Base-by-base conservation (phyloP, 2,888 invertebrate genomes). In the Phengaris arion region DNA sequence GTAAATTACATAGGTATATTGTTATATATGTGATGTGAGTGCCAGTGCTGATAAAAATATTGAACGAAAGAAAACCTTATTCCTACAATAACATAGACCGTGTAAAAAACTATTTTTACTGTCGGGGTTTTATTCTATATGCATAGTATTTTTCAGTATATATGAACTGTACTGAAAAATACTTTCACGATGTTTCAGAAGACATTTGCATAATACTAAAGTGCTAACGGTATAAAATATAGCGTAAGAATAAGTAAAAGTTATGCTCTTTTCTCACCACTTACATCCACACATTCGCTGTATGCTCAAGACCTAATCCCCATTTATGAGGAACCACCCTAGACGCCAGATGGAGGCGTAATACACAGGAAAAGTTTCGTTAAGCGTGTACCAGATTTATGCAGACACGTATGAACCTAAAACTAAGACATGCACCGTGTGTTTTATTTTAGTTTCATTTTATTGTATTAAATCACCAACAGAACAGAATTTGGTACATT, bases 281-380 rank as follows among this genome's bases (percentile, higher is more conserved):
- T 59, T 22, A 15, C 59, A 59, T 59, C 46, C 48, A 69, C 69
- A 48, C 35, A 12, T n/a, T 48, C 52, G 52, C 72, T 72, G 35
- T 72, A 54, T 54, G 52, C 72, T 72, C 52, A 12, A 72, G 72
- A 72, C 72, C 72, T 72, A 72, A 72, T 72, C 72, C 72, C 72
- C 13, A 35, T 72, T 72, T 72, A 72, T 72, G 72, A 72, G 72
- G 72, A 72, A 54, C 48, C 48, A 15, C 72, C 72, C 72, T 35
- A 68, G 35, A 70, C 70, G 52, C 54, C 72, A 72, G 52, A 72
- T 72, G 72, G 52, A 54, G 48, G 52, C 72, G 72, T 10, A 3
- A 72, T 54, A 54, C 72, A 35, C 35, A 52, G 70, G 72, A 54
- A 72, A 72, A 72, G 52, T 72, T 54, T 52, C 72, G 52, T 72